These are phyloP conservation scores for Etheostoma perlongum DNA, from an alignment of 2,797 vertebrate species.

Conservation along the genomic window DNA sequence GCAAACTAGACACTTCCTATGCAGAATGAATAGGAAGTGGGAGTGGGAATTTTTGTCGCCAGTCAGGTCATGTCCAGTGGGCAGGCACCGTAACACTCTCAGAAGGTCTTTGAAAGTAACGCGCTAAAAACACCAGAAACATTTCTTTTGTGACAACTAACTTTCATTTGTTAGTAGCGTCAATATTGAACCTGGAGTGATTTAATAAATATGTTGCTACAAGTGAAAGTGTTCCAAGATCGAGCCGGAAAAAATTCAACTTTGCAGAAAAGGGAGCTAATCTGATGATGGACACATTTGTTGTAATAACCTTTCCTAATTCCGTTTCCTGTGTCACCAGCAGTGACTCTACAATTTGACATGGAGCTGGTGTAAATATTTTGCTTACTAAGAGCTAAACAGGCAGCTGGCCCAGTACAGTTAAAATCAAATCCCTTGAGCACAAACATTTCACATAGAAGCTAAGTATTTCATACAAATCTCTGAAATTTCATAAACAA, in stretches of 20 bases:
- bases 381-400: constrained; percentile 40
- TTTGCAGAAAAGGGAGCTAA: constrained; percentile 22
- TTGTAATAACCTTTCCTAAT: constrained; percentile 38
- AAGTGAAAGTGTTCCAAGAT: background rate
- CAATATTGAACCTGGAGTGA: background rate
- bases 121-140: background rate
- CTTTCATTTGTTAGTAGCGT: background rate
- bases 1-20: too few species aligned
- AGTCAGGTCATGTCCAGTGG: too few species aligned
- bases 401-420: constrained; percentile 17
- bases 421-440: constrained; percentile 42
- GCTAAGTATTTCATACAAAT: constrained; percentile 64
- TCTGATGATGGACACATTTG: constrained; percentile 7
- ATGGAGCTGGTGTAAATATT: constrained; percentile 40
- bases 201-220: background rate
- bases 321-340: constrained; percentile 59
- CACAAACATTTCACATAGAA: constrained; percentile 63
- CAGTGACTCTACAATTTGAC: constrained; percentile 17
- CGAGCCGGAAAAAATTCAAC: background rate
- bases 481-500: constrained; percentile 59
- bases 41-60: too few species aligned
- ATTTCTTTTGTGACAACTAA: constrained; percentile 1
- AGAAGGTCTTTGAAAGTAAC: background rate
- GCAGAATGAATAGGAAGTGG: too few species aligned
- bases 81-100: background rate